phyloP scores from a whole-genome alignment of 1,140 invertebrate genomes.

The Tenebrio molitor region DNA sequence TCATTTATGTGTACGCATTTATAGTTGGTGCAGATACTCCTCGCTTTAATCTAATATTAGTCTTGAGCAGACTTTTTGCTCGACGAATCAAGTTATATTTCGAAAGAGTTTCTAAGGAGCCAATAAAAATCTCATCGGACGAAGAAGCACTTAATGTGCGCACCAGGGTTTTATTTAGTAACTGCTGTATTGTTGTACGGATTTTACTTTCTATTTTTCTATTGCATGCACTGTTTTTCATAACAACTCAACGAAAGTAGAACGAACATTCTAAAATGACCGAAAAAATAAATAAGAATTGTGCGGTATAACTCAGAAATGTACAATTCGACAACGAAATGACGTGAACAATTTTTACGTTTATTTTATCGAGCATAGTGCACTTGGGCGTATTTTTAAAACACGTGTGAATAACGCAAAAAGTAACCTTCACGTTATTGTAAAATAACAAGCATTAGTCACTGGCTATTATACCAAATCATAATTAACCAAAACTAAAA shows the following conservation, averaged over 20 bases:
- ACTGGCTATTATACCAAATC: not conserved
- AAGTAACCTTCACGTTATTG: too few species aligned
- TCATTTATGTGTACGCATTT: too few species aligned
- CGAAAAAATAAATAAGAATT: conserved; percentile 22
- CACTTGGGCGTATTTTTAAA: not conserved
- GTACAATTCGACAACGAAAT: not conserved
- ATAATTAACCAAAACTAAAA: conserved; percentile 1
- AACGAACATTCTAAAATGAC: conserved; percentile 32
- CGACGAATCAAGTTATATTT: too few species aligned
- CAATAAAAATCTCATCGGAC: too few species aligned
- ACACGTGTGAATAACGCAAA: not conserved
- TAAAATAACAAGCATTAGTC: too few species aligned
- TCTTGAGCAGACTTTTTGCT: too few species aligned
- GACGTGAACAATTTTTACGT: not conserved
- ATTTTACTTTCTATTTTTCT: conserved; percentile 31
- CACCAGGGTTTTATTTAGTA: not conserved
- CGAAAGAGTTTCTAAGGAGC: too few species aligned
- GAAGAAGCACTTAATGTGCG: conserved; percentile 1
- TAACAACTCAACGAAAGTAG: conserved; percentile 28
- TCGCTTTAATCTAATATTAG: too few species aligned
- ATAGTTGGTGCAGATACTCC: too few species aligned
- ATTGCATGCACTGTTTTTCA: conserved; percentile 34
- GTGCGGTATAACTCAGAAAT: not conserved
- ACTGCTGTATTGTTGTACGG: conserved; percentile 18
- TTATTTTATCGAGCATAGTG: not conserved